Evolutionary conservation across 1,140 invertebrate genomes (phyloP).

Genomic region (Drosophila pseudoananassae): DNA sequence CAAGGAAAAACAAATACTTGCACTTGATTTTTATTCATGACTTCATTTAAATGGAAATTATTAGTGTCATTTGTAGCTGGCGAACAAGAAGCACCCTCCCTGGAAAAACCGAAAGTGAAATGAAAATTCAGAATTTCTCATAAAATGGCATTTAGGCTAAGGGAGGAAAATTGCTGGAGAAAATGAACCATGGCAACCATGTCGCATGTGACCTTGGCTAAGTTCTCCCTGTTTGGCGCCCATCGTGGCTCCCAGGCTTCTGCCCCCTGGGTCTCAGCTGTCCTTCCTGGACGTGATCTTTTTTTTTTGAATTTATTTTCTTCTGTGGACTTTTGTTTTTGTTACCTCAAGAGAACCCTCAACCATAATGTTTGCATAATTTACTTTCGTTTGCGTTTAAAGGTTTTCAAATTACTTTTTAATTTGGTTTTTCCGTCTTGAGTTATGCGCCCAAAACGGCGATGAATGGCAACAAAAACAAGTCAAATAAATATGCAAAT

Average conservation of each 20-base stretch:
- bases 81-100: not conserved
- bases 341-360: conserved; percentile 34
- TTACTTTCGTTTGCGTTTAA: conserved; percentile 80
- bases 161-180: conserved; percentile 9
- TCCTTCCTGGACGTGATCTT: conserved; percentile 56
- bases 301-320: not conserved
- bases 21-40: conserved; percentile 73
- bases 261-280: conserved; percentile 41
- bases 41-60: conserved; percentile 80
- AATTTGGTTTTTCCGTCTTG: conserved; percentile 80
- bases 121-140: conserved; percentile 68
- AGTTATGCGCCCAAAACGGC: conserved; percentile 64
- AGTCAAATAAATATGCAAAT: conserved; percentile 81
- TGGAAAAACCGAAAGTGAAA: conserved; percentile 31
- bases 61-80: conserved; percentile 76
- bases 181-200: conserved; percentile 54
- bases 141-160: conserved; percentile 59
- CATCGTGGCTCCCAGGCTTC: conserved; percentile 6
- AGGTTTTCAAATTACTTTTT: conserved; percentile 82
- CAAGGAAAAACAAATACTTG: conserved; percentile 45
- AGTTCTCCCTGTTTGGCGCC: conserved; percentile 35
- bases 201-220: conserved; percentile 71
- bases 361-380: conserved; percentile 81
- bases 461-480: conserved; percentile 52
- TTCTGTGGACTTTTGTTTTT: conserved; percentile 14